Evolutionary conservation across 2,888 invertebrate species (phyloP), one percentile per base, ranked within the genome.

Genomic region (Pteria penguin): DNA sequence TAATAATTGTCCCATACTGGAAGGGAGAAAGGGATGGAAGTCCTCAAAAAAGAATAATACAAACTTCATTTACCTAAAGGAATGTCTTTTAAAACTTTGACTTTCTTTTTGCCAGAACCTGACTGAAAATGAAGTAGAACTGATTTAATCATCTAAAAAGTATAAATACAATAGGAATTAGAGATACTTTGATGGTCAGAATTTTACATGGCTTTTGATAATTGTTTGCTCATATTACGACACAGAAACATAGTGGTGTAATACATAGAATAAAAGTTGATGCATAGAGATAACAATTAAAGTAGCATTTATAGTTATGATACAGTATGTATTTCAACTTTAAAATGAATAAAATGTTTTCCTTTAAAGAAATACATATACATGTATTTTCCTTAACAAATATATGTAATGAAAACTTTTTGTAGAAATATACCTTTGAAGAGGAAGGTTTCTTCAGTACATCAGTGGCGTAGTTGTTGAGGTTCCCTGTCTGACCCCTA

Each of bases 11-110:
- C n/a, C n/a, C n/a, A n/a, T n/a, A n/a, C n/a, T n/a, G n/a, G n/a
- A n/a, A n/a, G n/a, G n/a, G n/a, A n/a, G n/a, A n/a, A n/a, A 45
- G 45, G 45, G 18, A 45, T 18, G 18, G 0, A 18, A 18, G 18
- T 45, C 18, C 45, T 14, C 11, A 11, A 24, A 22, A 60, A 60
- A 70, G 8, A 57, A 24, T 14, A 4, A 57, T n/a, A 55, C 22
- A n/a, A n/a, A n/a, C 22, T 11, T 22, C 60, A 62, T 67, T 77
- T 84, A 91, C 90, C 87, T 54, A 90, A 61, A n/a, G 89, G 87
- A 75, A 89, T 88, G 75, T 91, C 89, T 66, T 86, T 87, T 26
- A 91, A 75, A 24, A 91, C 86, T 80, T 88, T 90, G 14, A 90
- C 81, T 75, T 87, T 88, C 58, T 79, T 82, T 78, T 88, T 86